These are phyloP conservation scores for Rousettus madagascariensis DNA, from an alignment of 2,797 vertebrate genomes.

Conservation along the genomic window DNA sequence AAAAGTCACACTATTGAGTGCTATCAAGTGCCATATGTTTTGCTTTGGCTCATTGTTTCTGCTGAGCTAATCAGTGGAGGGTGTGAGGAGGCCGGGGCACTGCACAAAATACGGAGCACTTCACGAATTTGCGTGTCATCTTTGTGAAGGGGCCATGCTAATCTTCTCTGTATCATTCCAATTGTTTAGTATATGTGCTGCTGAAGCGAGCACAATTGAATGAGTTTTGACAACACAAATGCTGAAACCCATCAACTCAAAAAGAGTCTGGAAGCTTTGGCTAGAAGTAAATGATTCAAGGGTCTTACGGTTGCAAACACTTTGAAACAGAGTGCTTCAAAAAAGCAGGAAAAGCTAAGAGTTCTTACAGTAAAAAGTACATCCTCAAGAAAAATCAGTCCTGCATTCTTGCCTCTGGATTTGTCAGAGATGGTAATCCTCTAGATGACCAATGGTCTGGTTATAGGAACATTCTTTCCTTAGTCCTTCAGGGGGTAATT, in stretches of 20 bases:
- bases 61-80: too few species aligned
- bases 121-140: too few species aligned
- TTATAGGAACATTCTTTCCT: background rate
- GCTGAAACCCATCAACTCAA: background rate
- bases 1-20: too few species aligned
- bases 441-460: background rate
- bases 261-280: background rate
- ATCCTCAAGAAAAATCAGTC: background rate
- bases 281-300: background rate
- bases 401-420: background rate
- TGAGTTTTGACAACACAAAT: background rate
- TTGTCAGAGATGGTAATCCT: background rate
- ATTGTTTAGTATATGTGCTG: too few species aligned
- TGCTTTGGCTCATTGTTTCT: too few species aligned
- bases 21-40: too few species aligned
- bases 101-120: too few species aligned
- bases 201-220: background rate
- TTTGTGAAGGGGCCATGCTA: too few species aligned
- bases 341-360: background rate
- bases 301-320: background rate
- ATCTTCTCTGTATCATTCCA: too few species aligned
- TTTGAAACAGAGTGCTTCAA: background rate
- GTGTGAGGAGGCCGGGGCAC: too few species aligned
- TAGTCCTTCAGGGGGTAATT: background rate
- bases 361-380: background rate